Conservation (phyloP, 2,888 invertebrate genomes). For the Magallana nippona region DNA sequence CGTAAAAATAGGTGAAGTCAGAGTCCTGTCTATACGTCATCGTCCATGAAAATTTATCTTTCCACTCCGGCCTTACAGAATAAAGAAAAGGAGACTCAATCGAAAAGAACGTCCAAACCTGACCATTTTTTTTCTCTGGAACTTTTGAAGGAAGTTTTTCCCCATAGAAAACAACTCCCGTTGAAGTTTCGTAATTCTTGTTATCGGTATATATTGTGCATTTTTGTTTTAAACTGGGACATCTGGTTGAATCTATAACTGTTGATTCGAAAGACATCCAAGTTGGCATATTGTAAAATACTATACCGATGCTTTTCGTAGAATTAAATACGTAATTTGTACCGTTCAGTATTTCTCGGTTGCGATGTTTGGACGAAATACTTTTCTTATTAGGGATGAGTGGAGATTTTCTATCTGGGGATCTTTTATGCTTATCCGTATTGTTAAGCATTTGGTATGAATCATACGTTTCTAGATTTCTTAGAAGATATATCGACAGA, state of each 20-base stretch:
- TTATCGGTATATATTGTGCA: background rate
- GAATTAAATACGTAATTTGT: too few species aligned
- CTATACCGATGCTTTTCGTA: background rate
- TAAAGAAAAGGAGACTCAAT: slow-evolving; percentile 41
- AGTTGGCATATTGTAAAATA: background rate
- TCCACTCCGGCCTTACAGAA: background rate
- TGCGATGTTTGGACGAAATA: too few species aligned
- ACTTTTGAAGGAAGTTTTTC: background rate
- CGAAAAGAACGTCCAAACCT: slow-evolving; percentile 42
- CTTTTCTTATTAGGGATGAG: too few species aligned
- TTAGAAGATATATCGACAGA: too few species aligned
- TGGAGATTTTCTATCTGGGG: too few species aligned
- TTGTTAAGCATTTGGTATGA: too few species aligned
- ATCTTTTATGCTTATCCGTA: too few species aligned
- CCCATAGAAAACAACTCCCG: background rate
- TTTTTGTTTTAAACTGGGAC: background rate
- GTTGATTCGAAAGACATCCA: background rate
- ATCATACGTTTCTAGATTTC: too few species aligned
- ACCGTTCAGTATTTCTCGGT: too few species aligned
- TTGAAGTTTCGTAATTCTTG: background rate
- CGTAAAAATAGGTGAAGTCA: slow-evolving; percentile 42
- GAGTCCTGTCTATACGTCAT: slow-evolving; percentile 47
- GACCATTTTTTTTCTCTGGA: slow-evolving; percentile 35
- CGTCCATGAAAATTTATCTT: slow-evolving; percentile 47
- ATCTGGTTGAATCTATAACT: background rate